phyloP scores from a whole-genome alignment of 2,113 vertebrate species.

The Dasyprocta punctata region DNA sequence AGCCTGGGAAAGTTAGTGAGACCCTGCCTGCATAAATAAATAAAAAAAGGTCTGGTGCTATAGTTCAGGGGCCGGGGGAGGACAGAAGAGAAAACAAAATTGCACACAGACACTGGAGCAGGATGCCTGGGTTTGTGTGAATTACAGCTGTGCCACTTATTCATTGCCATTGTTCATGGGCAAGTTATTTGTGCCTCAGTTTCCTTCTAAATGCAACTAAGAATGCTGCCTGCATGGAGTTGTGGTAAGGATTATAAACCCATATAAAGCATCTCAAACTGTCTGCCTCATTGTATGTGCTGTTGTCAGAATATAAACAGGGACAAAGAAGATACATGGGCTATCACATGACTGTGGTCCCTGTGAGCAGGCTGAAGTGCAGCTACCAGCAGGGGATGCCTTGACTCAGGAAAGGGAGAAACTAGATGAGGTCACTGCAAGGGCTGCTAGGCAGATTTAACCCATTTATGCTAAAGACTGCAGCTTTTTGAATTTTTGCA shows the following conservation, averaged over 20 bases:
- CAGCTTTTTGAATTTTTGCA: background rate
- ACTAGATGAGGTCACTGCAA: background rate
- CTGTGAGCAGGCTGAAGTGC: background rate
- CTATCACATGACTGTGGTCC: background rate
- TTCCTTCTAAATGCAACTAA: background rate
- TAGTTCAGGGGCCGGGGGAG: background rate
- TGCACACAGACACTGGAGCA: background rate
- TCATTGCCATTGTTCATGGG: background rate
- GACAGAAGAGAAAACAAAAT: background rate
- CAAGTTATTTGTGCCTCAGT: background rate
- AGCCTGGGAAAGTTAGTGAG: background rate
- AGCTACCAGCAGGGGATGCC: background rate
- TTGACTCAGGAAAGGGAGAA: background rate
- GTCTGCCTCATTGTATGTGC: background rate
- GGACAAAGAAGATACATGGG: background rate
- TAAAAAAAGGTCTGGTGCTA: background rate
- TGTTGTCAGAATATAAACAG: background rate
- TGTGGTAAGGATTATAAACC: background rate
- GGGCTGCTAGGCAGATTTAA: background rate
- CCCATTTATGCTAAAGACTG: background rate
- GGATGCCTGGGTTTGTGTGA: background rate
- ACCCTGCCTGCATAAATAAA: background rate
- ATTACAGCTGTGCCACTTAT: background rate
- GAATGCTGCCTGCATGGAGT: background rate
- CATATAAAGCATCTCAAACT: background rate